A percentile compares a stretch with the other conserved stretches of the same genome.
These are phyloP conservation scores for Salvelinus fontinalis DNA, from an alignment of 2,113 vertebrate species.

Conservation along the genomic window DNA sequence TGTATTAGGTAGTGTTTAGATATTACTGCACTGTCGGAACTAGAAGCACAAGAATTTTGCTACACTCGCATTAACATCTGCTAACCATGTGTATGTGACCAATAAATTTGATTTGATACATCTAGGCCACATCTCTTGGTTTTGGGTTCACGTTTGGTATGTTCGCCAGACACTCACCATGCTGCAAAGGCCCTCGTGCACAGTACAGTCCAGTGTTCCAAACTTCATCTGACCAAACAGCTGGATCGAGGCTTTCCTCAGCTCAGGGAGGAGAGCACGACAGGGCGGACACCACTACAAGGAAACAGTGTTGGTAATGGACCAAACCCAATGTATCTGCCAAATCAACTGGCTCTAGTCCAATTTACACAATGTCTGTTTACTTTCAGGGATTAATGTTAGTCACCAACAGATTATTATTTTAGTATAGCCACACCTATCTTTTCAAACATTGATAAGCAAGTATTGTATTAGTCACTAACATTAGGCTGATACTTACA, in stretches of 20 bases:
- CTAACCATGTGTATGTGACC: no score
- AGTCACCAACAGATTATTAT: no score
- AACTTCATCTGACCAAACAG: constrained; percentile 91
- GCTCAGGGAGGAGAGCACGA: constrained; percentile 89
- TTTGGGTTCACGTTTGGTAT: neutral
- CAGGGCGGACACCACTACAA: constrained; percentile 96
- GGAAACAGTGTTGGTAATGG: constrained; percentile 23
- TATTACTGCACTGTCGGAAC: no score
- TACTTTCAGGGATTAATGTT: neutral
- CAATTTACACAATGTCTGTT: neutral
- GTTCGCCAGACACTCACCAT: constrained; percentile 78
- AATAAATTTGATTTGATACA: neutral
- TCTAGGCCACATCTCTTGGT: neutral
- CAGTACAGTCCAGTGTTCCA: constrained; percentile 93
- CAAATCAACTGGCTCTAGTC: no score
- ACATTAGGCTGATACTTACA: constrained; percentile 70
- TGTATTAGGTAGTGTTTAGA: no score
- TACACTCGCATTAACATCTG: no score
- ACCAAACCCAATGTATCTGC: no score
- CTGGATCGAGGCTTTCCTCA: constrained; percentile 94
- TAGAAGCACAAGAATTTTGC: no score
- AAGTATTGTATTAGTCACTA: neutral
- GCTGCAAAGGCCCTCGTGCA: constrained; percentile 90
- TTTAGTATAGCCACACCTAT: no score
- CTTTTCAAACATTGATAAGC: neutral